Evolutionary conservation across 2,888 invertebrate species (phyloP).

Genomic region (Microctonus brassicae): DNA sequence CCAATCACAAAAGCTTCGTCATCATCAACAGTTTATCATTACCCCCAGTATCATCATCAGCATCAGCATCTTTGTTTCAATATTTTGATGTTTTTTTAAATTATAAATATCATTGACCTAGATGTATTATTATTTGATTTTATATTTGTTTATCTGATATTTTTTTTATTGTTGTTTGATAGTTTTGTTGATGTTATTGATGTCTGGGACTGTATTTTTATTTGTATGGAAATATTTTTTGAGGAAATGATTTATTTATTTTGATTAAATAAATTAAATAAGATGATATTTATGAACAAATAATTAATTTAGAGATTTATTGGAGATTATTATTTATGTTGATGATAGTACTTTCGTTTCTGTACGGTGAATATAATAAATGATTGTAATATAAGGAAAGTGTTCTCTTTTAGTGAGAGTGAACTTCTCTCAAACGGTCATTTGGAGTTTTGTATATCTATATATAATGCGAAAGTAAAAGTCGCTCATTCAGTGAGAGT

Average conservation of each 20-base stretch:
- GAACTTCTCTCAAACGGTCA: constrained; percentile 22
- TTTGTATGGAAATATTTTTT: too few relatives aligned
- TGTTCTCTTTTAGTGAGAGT: constrained; percentile 34
- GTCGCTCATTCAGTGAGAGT: constrained; percentile 46
- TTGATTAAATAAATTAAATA: too few relatives aligned
- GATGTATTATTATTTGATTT: neutral
- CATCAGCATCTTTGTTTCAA: neutral
- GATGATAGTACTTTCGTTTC: neutral
- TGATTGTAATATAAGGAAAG: constrained; percentile 37
- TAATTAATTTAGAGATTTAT: neutral
- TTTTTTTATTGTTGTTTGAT: too few relatives aligned
- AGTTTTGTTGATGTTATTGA: too few relatives aligned
- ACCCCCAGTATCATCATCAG: neutral
- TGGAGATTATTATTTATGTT: too few relatives aligned
- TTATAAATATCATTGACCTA: neutral
- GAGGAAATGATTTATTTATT: too few relatives aligned
- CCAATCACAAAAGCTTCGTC: constrained; percentile 25
- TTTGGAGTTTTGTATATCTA: constrained; percentile 32
- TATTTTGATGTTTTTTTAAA: neutral
- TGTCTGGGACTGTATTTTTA: too few relatives aligned
- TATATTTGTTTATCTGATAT: too few relatives aligned
- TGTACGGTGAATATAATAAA: neutral
- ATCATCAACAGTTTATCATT: neutral
- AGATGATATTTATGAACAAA: too few relatives aligned
- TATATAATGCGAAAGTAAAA: constrained; percentile 60